Base-by-base conservation (phyloP, 2,888 invertebrate species). In the Catocala nupta region DNA sequence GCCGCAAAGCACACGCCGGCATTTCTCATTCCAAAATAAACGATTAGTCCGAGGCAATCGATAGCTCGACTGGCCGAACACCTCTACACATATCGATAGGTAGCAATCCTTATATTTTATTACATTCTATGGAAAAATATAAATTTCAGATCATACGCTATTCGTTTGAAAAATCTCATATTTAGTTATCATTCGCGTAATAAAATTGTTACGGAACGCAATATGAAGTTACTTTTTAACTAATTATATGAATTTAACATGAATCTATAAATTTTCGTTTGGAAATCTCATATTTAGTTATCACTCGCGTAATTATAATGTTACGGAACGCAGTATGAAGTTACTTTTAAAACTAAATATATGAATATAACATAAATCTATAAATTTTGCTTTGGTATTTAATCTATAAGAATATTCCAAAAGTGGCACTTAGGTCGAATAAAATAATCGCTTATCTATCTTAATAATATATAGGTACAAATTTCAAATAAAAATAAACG, bases 361-460 rank as follows among this genome's bases (percentile, higher is more conserved):
- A 66, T 33, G 1, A 70, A 63, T 39, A 39, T 39, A 39, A 39
- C 36, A 39, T 39, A 7, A 39, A 39, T 65, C 55, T 54, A 69
- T 65, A 57, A 55, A 70, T 39, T 39, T 39, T 9, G 63, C 64
- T 70, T 76, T 77, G 65, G 72, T 75, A 67, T 64, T 68, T 70
- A 75, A 71, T 68, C 59, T 72, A 72, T 59, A 63, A 74, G 63
- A 78, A 75, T 76, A 75, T 76, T 80, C 68, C 72, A 78, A 80
- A 81, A 84, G 82, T 85, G 82, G 85, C 85, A 85, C 82, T 83
- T 83, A 77, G 82, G 80, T 82, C 70, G 70, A 77, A 78, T 76
- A 73, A 77, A 80, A 71, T 71, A 70, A 73, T 73, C 55, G 63
- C 69, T 77, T 79, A 81, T 58, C 68, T 71, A 69, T 58, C 71